A percentile compares a stretch with the other conserved stretches of the same genome.
Evolutionary conservation across 1,140 invertebrate species (phyloP).

Genomic region (Drosophila sproati): DNA sequence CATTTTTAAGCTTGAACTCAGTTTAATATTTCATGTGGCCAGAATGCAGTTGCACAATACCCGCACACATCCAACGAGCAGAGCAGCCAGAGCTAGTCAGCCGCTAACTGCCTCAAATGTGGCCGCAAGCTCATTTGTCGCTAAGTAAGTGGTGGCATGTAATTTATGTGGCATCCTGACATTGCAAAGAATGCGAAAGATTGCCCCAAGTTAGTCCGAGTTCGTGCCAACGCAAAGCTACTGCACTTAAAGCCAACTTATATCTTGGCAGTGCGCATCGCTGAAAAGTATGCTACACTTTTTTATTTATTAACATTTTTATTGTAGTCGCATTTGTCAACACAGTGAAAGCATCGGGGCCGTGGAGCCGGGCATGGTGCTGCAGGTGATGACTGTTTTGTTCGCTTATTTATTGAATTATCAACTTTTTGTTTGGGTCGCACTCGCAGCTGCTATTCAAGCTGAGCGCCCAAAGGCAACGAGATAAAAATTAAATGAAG

Average conservation of each 20-base stretch:
- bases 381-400: constrained; percentile 18
- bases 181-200: constrained; percentile 65
- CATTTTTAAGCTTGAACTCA: constrained; percentile 58
- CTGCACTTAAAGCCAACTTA: neutral
- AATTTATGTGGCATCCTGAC: constrained; percentile 68
- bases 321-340: constrained; percentile 15
- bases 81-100: constrained; percentile 7
- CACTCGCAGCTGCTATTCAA: constrained; percentile 4
- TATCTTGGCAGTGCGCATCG: neutral
- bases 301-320: neutral
- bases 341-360: too few species aligned
- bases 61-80: neutral
- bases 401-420: constrained; percentile 27
- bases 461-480: constrained; percentile 14
- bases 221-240: neutral
- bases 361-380: neutral
- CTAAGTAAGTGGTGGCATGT: constrained; percentile 72
- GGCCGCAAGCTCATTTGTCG: constrained; percentile 61
- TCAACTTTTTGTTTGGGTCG: constrained; percentile 18
- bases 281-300: constrained; percentile 24
- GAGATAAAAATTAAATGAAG: constrained; percentile 20
- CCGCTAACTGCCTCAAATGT: constrained; percentile 40
- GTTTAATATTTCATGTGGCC: constrained; percentile 65
- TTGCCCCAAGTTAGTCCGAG: constrained; percentile 49
- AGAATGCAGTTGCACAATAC: too few species aligned